Conservation (phyloP, 1,140 invertebrate species). For the Sycophila sp. region DNA sequence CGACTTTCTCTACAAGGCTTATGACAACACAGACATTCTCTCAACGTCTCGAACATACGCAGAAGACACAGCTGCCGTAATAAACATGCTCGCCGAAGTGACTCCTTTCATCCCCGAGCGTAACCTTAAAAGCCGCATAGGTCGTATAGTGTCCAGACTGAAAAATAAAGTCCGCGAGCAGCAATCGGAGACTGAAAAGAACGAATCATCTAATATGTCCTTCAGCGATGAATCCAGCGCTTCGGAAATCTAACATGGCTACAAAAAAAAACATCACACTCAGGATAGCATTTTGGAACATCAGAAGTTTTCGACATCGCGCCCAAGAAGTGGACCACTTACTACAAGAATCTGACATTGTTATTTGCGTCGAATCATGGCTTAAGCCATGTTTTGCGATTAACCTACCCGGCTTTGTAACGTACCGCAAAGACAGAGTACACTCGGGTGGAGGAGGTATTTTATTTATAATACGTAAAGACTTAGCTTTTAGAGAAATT, state of each 20-base stretch:
- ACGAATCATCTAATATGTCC: too few species aligned
- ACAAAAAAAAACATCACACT: background rate
- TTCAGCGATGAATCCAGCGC: too few species aligned
- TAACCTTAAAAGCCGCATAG: background rate
- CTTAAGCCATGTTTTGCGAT: background rate
- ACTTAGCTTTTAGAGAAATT: background rate
- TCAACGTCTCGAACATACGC: too few species aligned
- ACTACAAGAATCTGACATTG: background rate
- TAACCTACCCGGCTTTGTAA: background rate
- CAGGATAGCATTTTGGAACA: background rate
- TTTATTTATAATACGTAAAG: background rate
- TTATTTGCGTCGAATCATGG: background rate
- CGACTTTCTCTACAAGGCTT: too few species aligned
- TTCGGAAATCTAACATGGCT: too few species aligned
- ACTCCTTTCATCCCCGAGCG: too few species aligned
- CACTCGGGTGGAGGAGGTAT: background rate
- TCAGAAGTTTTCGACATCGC: background rate
- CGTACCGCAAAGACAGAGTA: background rate
- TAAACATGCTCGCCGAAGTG: too few species aligned
- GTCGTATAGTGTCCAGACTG: background rate
- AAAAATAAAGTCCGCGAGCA: background rate
- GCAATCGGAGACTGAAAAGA: background rate
- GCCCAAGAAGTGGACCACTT: background rate
- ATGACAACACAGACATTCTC: too few species aligned
- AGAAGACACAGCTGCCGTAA: too few species aligned